phyloP scores from a whole-genome alignment of 1,140 invertebrate species.

The Drosophila fuyamai region DNA sequence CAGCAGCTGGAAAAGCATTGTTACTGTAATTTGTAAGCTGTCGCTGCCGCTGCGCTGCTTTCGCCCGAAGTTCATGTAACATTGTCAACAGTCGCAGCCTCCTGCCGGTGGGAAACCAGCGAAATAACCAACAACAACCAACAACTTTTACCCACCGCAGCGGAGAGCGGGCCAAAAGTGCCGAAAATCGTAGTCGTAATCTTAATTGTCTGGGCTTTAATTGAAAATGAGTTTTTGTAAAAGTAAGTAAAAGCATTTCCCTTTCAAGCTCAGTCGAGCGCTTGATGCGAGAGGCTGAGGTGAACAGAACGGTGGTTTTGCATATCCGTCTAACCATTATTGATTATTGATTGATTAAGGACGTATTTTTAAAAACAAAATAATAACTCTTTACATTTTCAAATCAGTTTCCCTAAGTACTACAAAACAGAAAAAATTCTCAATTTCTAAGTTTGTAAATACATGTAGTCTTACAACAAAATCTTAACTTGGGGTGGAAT shows the following conservation, averaged over 20 bases:
- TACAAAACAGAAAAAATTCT: too few species aligned
- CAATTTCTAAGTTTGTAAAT: too few species aligned
- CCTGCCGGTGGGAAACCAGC: constrained; percentile 36
- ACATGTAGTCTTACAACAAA: too few species aligned
- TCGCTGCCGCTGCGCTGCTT: constrained; percentile 61
- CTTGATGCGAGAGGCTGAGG: constrained; percentile 1
- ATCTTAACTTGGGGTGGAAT: too few species aligned
- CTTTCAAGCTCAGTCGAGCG: constrained; percentile 47
- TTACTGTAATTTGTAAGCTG: constrained; percentile 75
- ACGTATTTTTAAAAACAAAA: background rate
- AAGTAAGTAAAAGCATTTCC: constrained; percentile 77
- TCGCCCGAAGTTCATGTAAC: constrained; percentile 80
- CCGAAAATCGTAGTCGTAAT: constrained; percentile 74
- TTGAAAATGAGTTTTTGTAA: constrained; percentile 66
- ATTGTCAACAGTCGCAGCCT: constrained; percentile 75
- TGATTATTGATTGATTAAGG: background rate
- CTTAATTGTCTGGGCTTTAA: constrained; percentile 67
- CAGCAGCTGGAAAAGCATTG: constrained; percentile 67
- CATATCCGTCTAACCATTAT: background rate
- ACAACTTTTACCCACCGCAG: constrained; percentile 50
- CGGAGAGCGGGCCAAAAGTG: constrained; percentile 34
- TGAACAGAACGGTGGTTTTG: constrained; percentile 3
- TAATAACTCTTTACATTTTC: too few species aligned
- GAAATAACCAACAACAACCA: constrained; percentile 2
- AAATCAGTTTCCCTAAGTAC: too few species aligned